Evolutionary conservation across 2,113 vertebrate genomes (phyloP).

Genomic region (Nesoenas mayeri): DNA sequence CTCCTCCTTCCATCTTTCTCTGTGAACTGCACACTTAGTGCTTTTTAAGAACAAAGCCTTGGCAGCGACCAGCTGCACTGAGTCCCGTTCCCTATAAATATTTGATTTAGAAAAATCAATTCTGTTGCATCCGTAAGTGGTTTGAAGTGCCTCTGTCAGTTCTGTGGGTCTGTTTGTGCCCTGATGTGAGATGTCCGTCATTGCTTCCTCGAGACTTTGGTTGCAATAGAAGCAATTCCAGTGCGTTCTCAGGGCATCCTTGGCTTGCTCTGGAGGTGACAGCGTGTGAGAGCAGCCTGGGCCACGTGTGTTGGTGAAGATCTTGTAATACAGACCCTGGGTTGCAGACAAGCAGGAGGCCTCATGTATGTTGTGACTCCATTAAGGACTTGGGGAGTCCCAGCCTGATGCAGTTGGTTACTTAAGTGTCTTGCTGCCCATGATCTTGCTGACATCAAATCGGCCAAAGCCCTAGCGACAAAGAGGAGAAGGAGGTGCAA

Average conservation of each 20-base stretch:
- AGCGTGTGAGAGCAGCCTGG: neutral
- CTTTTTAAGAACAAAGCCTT: conserved; percentile 44
- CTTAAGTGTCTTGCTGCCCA: neutral
- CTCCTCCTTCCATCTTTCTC: neutral
- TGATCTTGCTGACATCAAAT: neutral
- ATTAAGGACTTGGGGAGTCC: neutral
- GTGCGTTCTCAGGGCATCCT: neutral
- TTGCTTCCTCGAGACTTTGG: neutral
- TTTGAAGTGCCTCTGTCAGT: neutral
- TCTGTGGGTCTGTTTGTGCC: rapidly evolving
- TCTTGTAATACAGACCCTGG: neutral
- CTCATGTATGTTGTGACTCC: neutral
- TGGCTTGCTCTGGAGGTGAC: neutral
- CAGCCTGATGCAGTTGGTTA: neutral
- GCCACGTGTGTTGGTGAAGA: rapidly evolving
- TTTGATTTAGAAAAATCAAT: conserved; percentile 24
- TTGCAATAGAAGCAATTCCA: neutral
- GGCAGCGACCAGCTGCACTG: rapidly evolving
- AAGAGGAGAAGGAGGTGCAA: neutral
- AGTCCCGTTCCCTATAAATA: conserved; percentile 22
- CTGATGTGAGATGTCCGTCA: neutral
- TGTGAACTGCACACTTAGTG: neutral
- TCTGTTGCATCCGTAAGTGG: neutral
- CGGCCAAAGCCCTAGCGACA: neutral
- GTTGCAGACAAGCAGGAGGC: neutral